phyloP scores from a whole-genome alignment of 2,797 vertebrate species.

The Natrix natrix region DNA sequence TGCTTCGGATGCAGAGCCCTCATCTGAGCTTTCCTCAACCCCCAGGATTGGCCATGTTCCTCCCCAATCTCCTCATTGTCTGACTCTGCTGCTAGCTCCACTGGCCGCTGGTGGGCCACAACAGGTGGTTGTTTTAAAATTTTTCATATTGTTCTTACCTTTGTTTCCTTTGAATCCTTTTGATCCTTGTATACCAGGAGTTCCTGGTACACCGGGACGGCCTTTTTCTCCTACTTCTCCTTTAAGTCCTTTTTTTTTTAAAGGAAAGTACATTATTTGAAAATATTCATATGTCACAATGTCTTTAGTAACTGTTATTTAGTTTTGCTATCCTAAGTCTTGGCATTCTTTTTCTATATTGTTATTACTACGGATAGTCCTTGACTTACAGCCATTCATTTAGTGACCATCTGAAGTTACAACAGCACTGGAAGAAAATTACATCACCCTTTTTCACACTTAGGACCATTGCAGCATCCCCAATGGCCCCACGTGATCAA shows the following conservation, averaged over 20 bases:
- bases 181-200: slow-evolving; percentile 63
- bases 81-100: too few relatives aligned
- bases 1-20: too few relatives aligned
- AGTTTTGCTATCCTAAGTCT: background rate
- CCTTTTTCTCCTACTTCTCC: slow-evolving; percentile 83
- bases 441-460: background rate
- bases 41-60: too few relatives aligned
- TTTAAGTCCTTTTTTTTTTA: slow-evolving; percentile 71
- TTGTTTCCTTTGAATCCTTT: slow-evolving; percentile 78
- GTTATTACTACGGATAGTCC: background rate
- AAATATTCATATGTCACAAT: background rate
- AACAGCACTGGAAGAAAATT: background rate
- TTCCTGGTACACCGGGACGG: slow-evolving; percentile 76
- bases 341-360: background rate
- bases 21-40: too few relatives aligned
- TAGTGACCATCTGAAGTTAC: background rate
- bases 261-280: slow-evolving; percentile 5
- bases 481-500: background rate
- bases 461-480: background rate
- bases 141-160: slow-evolving; percentile 56
- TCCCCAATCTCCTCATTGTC: too few relatives aligned
- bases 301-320: background rate
- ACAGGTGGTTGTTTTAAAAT: background rate
- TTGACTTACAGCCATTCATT: background rate
- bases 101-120: too few relatives aligned